Base-by-base conservation (phyloP, 2,113 vertebrate genomes). In the Pteropus alecto region DNA sequence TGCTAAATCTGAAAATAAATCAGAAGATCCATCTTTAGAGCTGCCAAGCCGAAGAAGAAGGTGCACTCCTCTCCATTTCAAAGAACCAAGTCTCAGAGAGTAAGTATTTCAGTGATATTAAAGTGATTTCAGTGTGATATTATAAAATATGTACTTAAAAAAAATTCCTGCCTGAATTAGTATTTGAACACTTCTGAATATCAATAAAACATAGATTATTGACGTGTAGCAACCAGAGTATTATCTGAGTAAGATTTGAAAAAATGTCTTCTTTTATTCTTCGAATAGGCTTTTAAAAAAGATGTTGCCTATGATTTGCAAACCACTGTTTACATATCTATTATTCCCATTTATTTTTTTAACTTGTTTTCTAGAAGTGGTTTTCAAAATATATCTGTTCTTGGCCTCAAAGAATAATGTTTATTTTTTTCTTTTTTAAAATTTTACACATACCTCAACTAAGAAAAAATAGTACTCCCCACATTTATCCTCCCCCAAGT, bases 41-140 rank as follows among this genome's bases (percentile, higher is more conserved):
- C 48, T 6, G 76, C 51, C 24, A 46, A 2, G 78, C 82, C 98
- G 96, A 95, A 97, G 95, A 96, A 96, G 97, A 88, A 77, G 3
- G 74, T 97, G 95, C 93, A 0, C 77, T 5, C 76, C 71, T 68
- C 1, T 98, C 87, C 96, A 24, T 93, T 98, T 98, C 73, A 98
- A 98, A 94, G 99, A 99, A 60, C 99, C 98, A 38, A 98, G 0
- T 18, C 76, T 99, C 22, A 58, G 15, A 11, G 13, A 89, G 98
- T 98, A 89, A 83, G 97, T 98, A 46, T 86, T 63, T 51, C 79
- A 79, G 2, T 70, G 51, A 83, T 24, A 24, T 21, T 76, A 19
- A 68, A 83, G 21, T 60, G 11, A 48, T 43, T 94, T 90, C 16
- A 71, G 2, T 67, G 10, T 94, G 33, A 41, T 68, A 6, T 16